These are phyloP conservation scores for Leptinotarsa haldemani DNA, from an alignment of 2,888 invertebrate genomes.

Conservation along the genomic window DNA sequence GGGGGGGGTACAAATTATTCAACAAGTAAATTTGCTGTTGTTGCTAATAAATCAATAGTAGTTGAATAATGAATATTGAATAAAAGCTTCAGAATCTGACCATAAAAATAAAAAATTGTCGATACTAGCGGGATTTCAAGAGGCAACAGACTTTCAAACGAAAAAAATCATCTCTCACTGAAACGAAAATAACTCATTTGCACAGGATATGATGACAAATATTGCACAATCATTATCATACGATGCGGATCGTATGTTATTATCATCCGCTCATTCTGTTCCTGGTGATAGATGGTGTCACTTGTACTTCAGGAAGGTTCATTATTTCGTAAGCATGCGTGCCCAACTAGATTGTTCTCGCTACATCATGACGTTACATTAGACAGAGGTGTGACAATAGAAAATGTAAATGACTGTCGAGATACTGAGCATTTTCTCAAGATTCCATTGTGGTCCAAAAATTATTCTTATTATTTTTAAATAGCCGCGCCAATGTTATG, in stretches of 20 bases:
- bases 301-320: conserved; percentile 11
- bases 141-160: neutral
- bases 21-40: too few species aligned
- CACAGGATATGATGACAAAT: conserved; percentile 1
- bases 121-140: too few species aligned
- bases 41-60: too few species aligned
- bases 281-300: conserved; percentile 13
- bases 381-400: neutral
- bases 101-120: too few species aligned
- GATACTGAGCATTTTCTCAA: neutral
- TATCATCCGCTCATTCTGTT: neutral
- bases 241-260: neutral
- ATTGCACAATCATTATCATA: conserved; percentile 9
- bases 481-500: too few species aligned
- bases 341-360: conserved; percentile 9
- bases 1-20: too few species aligned
- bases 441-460: too few species aligned
- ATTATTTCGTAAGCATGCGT: conserved; percentile 18
- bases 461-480: too few species aligned
- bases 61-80: too few species aligned
- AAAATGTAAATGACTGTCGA: neutral
- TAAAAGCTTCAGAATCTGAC: too few species aligned
- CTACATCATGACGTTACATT: neutral
- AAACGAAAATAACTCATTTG: neutral
- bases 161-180: neutral